phyloP scores from a whole-genome alignment of 2,797 vertebrate genomes.

The Pempheris klunzingeri region DNA sequence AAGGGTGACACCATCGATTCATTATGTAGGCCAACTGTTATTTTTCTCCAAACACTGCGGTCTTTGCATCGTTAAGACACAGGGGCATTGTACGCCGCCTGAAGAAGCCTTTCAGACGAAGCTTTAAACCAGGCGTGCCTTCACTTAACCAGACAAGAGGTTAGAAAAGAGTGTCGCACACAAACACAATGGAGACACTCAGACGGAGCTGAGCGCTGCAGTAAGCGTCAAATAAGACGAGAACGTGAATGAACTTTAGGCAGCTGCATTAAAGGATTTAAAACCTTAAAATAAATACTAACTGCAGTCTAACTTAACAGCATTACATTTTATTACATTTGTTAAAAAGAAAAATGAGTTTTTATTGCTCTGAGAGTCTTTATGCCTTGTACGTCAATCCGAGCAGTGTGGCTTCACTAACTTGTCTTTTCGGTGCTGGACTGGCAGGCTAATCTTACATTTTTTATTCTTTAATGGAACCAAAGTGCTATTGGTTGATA shows the following conservation, averaged over 20 bases:
- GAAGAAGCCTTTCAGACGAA: constrained; percentile 79
- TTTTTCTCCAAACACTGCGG: constrained; percentile 65
- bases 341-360: no score
- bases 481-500: no score
- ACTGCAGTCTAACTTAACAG: neutral
- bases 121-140: constrained; percentile 65
- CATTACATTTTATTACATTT: no score
- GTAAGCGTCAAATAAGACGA: constrained; percentile 27
- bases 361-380: neutral
- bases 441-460: no score
- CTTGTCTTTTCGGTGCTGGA: no score
- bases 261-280: no score
- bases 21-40: constrained; percentile 63
- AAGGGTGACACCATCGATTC: constrained; percentile 56
- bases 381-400: no score
- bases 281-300: constrained; percentile 17
- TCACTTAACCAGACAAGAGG: constrained; percentile 76
- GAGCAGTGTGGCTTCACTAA: no score
- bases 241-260: constrained; percentile 35
- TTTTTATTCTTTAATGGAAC: no score
- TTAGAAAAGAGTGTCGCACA: constrained; percentile 58
- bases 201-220: constrained; percentile 50
- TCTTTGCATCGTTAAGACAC: constrained; percentile 76
- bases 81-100: constrained; percentile 77
- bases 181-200: constrained; percentile 71